Evolutionary conservation across 2,797 vertebrate species (phyloP).

Genomic region (Pachyuromys duprasi): DNA sequence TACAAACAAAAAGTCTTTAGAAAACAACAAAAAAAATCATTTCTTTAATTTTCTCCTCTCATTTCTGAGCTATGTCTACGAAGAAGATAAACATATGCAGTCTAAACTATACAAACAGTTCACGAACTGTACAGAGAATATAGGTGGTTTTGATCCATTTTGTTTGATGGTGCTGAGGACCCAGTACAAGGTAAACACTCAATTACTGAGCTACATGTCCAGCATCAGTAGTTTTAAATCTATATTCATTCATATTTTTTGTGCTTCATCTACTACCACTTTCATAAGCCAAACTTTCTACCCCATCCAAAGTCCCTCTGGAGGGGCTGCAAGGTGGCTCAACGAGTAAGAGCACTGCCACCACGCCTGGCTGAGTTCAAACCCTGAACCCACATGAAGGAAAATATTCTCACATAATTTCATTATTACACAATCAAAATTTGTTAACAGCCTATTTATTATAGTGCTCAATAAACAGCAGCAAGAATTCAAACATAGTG

Average conservation of each 20-base stretch:
- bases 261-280: constrained; percentile 12
- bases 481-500: not conserved
- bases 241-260: not conserved
- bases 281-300: not conserved
- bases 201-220: not conserved
- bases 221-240: not conserved
- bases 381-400: not conserved
- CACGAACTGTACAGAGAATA: not conserved
- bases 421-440: constrained; percentile 50
- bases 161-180: not conserved
- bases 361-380: not conserved
- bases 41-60: constrained; percentile 37
- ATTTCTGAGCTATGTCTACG: constrained; percentile 8
- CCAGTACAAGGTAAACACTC: not conserved
- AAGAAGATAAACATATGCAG: constrained; percentile 39
- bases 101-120: not conserved
- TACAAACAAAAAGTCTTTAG: not conserved
- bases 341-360: not conserved
- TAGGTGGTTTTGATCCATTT: not conserved
- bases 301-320: not conserved
- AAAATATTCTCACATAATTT: constrained; percentile 43
- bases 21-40: not conserved
- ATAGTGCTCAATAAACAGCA: not conserved
- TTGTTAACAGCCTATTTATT: not conserved
- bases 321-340: not conserved